Evolutionary conservation across 2,113 vertebrate genomes (phyloP).

Genomic region (Miniopterus natalensis): DNA sequence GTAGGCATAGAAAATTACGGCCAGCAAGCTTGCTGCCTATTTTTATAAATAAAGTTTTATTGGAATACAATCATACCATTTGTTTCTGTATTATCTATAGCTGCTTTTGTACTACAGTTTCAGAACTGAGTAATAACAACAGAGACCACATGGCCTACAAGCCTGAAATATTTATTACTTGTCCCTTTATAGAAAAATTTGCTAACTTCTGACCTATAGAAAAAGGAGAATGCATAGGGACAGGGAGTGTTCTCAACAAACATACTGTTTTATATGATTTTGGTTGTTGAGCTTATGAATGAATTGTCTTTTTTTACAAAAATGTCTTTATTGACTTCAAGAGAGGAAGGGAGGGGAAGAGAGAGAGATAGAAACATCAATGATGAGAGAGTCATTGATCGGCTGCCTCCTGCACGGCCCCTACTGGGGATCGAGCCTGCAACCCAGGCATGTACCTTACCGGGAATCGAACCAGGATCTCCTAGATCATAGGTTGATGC

Average conservation of each 20-base stretch:
- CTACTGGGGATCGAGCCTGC: too few relatives aligned
- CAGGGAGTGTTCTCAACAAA: neutral
- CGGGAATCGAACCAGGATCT: too few relatives aligned
- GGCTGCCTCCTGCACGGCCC: too few relatives aligned
- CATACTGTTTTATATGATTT: neutral
- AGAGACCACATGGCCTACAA: neutral
- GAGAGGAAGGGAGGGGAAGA: too few relatives aligned
- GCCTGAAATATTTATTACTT: neutral
- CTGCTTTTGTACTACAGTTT: neutral
- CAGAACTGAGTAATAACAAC: neutral
- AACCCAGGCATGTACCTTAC: too few relatives aligned
- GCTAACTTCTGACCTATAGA: neutral
- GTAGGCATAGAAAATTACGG: neutral
- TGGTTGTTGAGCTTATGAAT: neutral
- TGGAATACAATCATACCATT: neutral
- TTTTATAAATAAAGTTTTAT: conserved; percentile 26
- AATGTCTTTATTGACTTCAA: too few relatives aligned
- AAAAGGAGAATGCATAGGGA: neutral
- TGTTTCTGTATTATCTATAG: neutral
- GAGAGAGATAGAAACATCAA: too few relatives aligned
- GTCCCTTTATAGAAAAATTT: neutral
- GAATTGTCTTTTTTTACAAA: neutral
- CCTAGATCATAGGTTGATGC: too few relatives aligned
- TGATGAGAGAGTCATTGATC: too few relatives aligned
- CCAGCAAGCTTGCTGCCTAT: neutral